Base-by-base conservation (phyloP, 2,113 vertebrate genomes). In the Myanophis thanlyinensis region DNA sequence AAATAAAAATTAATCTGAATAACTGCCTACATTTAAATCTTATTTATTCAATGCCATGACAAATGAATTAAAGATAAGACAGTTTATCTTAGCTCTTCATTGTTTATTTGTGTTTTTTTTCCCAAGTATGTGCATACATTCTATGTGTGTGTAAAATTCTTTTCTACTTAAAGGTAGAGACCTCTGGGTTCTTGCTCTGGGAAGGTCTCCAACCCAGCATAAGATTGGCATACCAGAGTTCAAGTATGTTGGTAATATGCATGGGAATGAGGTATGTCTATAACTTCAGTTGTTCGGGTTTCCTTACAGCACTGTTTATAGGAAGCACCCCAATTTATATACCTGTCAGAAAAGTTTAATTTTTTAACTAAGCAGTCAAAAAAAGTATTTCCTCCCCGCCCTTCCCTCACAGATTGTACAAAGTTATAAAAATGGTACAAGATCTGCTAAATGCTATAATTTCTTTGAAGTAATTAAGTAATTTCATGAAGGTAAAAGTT, bases 181-280 rank as follows among this genome's bases (percentile, higher is more conserved):
- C 96, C 97, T 99, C 93, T 99, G 98, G 98, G 98, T 98, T 96
- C 97, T 99, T 94, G 97, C 98, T 95, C 96, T 99, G 96, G 98
- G 99, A 91, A 96, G 94, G 95, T 98, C 95, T 95, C 98, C 99
- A 97, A 97, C 87, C 23, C 96, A 95, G 53, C 98, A 99, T 97
- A 97, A 95, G 90, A 96, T 98, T 88, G 98, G 98, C 95, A 98
- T 99, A 97, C 98, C 99, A 5, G 99, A 99, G 92, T 98, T 99
- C 97, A 99, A 99, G 96, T 99, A 99, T 93, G 98, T 99, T 97
- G 99, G 96, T 53, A 99, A 99, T 96, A 99, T 99, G 98, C 98
- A 99, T 95, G 99, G 99, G 94, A 98, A 99, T 94, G 99, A 99
- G 98, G 99, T 99, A 98, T 48, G 98, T 97, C 40, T 90, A 30